Base-by-base conservation (phyloP, 2,113 vertebrate species). In the Lophura nycthemera region DNA sequence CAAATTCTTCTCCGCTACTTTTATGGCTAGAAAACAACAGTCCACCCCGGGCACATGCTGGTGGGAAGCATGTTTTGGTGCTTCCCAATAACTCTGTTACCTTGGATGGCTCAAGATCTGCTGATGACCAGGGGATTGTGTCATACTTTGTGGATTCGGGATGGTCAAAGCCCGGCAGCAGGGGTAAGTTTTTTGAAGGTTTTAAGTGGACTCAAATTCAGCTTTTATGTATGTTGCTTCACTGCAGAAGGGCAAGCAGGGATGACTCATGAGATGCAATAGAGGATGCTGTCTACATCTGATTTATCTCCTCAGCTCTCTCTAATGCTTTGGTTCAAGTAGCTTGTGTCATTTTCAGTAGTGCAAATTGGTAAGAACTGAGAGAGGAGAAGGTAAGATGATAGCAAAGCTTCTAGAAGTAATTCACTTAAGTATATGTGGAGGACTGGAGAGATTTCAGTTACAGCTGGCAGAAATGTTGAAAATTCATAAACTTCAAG, bases 31-130 rank as follows among this genome's bases (percentile, higher is more conserved):
- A 98, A 95, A 95, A 87, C 45, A 98, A 97, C 88, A 97, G 88
- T 71, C 97, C 98, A 60, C 98, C 98, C 3, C 97, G 79, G n/a
- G 98, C 98, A 7, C 97, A 96, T 75, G 98, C 98, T 96, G 98
- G 99, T 69, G 98, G 98, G 78, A 99, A 98, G 91, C 98, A 98
- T 88, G 92, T 98, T 21, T 97, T 99, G 60, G 97, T 98, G 12
- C 98, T 99, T 90, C 99, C 99, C 93, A 98, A 99, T 97, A 99
- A 98, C 93, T 98, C 98, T 32, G 93, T 99, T 96, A 97, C 98
- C 38, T 98, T 99, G 88, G 96, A 98, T 78, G 98, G 99, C 83
- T 99, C 98, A 12, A 97, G 97, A 27, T 99, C 98, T 74, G 93
- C 97, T n/a, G 98, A 98, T 50, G 98, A 98, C 96, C 98, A 98